Conservation (phyloP, 37 sponge, comb jelly and placozoan species). For the Aplysina aerophoba region DNA sequence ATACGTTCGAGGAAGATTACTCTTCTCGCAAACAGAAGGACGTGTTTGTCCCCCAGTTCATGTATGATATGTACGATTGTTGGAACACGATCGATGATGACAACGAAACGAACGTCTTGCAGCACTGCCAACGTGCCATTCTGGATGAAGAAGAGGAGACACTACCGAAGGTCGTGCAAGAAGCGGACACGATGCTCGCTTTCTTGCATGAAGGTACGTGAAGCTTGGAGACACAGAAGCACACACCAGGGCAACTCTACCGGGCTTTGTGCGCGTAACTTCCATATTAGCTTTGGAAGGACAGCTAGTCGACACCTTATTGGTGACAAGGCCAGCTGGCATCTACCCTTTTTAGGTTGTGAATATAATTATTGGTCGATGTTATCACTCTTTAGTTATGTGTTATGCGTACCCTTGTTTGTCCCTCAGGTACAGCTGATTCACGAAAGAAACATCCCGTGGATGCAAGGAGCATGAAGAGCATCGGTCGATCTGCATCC, state of each 20-base stretch:
- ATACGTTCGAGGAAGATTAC: not conserved
- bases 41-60: slow-evolving; percentile 19
- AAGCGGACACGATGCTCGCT: slow-evolving; percentile 7
- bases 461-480: not conserved
- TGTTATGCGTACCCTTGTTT: too few species aligned
- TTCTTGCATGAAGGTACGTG: slow-evolving; percentile 22
- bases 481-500: not conserved
- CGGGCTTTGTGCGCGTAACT: too few species aligned
- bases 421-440: not conserved
- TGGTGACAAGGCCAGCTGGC: too few species aligned
- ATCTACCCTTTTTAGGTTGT: too few species aligned
- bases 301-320: too few species aligned
- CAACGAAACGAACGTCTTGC: not conserved
- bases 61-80: slow-evolving; percentile 53
- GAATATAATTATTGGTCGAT: too few species aligned
- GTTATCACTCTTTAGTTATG: too few species aligned
- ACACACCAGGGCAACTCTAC: too few species aligned
- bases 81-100: slow-evolving; percentile 13
- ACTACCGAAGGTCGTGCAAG: not conserved
- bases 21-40: not conserved
- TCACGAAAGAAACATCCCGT: not conserved
- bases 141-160: not conserved
- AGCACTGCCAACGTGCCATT: slow-evolving; percentile 16
- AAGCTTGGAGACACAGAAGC: not conserved
- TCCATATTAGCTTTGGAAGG: too few species aligned